These are phyloP conservation scores for Saimiri boliviensis DNA, from an alignment of 2,113 vertebrate genomes.

Conservation along the genomic window DNA sequence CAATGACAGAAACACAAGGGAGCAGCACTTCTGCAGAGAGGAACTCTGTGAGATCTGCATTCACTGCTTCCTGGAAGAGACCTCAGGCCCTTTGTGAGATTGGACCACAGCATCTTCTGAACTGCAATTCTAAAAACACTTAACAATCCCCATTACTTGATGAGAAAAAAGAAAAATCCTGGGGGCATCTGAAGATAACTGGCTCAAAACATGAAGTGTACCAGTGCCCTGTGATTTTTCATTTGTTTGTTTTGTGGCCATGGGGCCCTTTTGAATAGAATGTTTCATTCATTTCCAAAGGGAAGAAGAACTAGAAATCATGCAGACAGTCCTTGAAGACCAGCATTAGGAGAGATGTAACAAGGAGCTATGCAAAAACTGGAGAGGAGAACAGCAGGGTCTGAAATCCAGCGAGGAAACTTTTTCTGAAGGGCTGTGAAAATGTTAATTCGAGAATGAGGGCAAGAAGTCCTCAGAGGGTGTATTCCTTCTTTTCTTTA, in stretches of 20 bases:
- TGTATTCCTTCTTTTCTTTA: not conserved
- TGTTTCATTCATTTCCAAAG: not conserved
- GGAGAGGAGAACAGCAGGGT: not conserved
- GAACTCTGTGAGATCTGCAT: not conserved
- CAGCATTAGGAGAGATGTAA: not conserved
- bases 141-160: not conserved
- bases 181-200: conserved; percentile 19
- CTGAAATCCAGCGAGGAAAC: not conserved
- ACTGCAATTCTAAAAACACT: conserved; percentile 26
- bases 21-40: not conserved
- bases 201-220: not conserved
- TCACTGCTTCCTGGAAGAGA: not conserved
- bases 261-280: not conserved
- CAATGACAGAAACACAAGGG: not conserved
- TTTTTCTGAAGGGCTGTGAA: not conserved
- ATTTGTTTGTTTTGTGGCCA: conserved; percentile 1
- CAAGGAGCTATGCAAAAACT: not conserved
- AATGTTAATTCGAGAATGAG: not conserved
- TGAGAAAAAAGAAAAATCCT: not conserved
- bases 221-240: not conserved
- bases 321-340: not conserved
- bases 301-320: not conserved
- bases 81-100: not conserved
- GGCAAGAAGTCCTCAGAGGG: not conserved
- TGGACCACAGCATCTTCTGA: not conserved